Evolutionary conservation across 64 coral and sea anemone species (phyloP).

Genomic region (Stylophora pistillata): DNA sequence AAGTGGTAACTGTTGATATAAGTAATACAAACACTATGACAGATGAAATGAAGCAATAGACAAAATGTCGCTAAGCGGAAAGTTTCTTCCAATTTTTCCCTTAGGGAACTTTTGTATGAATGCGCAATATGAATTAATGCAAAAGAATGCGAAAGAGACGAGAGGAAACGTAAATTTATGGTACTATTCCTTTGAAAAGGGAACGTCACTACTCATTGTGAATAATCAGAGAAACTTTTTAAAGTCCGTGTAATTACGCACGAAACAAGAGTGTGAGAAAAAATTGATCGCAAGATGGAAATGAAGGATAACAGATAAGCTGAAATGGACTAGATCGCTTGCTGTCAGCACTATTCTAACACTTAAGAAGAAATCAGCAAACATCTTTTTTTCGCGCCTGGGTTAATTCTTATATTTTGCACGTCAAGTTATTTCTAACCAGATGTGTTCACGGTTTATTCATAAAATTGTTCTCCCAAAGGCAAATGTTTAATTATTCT

Average conservation of each 20-base stretch:
- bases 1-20: background rate
- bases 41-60: background rate
- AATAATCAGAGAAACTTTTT: background rate
- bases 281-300: background rate
- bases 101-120: background rate
- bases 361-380: too few relatives aligned
- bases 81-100: background rate
- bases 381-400: too few relatives aligned
- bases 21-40: slow-evolving; percentile 6
- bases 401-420: too few relatives aligned
- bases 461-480: too few relatives aligned
- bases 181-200: background rate
- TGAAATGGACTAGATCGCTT: background rate
- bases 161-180: background rate
- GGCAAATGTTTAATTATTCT: too few relatives aligned
- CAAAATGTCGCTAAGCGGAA: background rate
- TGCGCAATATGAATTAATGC: background rate
- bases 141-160: background rate
- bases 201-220: background rate
- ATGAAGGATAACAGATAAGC: background rate
- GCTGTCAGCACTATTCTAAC: too few relatives aligned
- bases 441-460: too few relatives aligned
- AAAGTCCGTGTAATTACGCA: background rate
- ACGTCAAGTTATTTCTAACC: too few relatives aligned
- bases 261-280: background rate